Base-by-base conservation (phyloP, 2,113 vertebrate genomes). In the Tupaia chinensis region DNA sequence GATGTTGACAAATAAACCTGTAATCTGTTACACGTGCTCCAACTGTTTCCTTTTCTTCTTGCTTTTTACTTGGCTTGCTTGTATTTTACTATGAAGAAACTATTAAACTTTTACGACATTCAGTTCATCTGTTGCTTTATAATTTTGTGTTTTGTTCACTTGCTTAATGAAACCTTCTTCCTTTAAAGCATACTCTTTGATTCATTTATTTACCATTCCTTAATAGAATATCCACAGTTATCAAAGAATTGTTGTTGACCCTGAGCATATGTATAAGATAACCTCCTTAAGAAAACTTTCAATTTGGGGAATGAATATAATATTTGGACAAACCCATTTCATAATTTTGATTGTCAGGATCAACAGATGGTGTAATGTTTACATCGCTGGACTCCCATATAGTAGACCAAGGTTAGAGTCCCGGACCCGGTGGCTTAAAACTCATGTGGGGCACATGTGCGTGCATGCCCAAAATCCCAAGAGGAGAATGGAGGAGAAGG, bases 111-210 rank as follows among this genome's bases (percentile, higher is more conserved):
- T 44, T 90, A 27, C 79, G 16, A 87, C 66, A 44, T 22, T 29
- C 79, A 53, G 29, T 65, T 80, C 89, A 77, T 60, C 56, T 77
- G n/a, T 83, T 65, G 16, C 34, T 82, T 94, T 89, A 87, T 69
- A 78, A 58, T 92, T 84, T 73, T 89, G 20, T 68, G 9, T 88
- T 93, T 80, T 76, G 6, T 82, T 76, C 27, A 77, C 11, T 86
- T 89, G 34, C 60, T 73, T 68, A 91, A 73, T 70, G 86, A 89
- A 27, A 29, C 11, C 17, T 89, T 77, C 8, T 29, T 44, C 44
- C 4, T 63, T 20, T 16, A 77, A 82, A 82, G 4, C 27, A 54
- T 4, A 4, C 3, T 61, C 54, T 73, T 81, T 10, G 58, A 60
- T 70, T 80, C 25, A 9, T 72, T 85, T 17, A 32, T 58, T 83